Conservation (phyloP, 2,113 vertebrate genomes). For the Elachura formosa region DNA sequence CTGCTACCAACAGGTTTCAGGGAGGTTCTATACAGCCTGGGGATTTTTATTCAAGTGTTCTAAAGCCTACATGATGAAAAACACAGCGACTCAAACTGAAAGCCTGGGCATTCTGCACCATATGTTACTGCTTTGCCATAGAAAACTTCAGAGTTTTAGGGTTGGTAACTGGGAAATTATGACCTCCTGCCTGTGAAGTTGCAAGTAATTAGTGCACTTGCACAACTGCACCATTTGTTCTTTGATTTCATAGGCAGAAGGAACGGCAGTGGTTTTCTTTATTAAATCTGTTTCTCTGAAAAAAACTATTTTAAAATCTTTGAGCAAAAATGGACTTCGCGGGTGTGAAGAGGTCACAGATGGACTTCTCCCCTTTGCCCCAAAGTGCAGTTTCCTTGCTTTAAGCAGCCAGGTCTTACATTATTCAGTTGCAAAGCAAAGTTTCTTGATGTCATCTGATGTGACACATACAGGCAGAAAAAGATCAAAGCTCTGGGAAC, state of each 20-base stretch:
- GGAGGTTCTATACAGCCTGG: not conserved
- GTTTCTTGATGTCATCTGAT: not conserved
- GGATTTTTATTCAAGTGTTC: constrained; percentile 44
- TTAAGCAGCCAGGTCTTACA: not conserved
- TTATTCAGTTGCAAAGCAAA: not conserved
- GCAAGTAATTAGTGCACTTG: not conserved
- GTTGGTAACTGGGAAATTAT: not conserved
- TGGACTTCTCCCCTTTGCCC: not conserved
- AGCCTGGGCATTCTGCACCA: constrained; percentile 1
- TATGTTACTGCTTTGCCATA: not conserved
- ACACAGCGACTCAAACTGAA: not conserved
- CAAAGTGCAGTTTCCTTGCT: not conserved
- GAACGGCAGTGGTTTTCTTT: not conserved
- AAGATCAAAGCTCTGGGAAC: constrained; percentile 2
- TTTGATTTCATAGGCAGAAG: not conserved
- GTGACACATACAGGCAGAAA: not conserved
- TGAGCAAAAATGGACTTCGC: not conserved
- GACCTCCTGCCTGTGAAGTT: not conserved
- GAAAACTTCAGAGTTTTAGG: not conserved
- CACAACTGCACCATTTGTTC: not conserved
- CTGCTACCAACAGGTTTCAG: not conserved
- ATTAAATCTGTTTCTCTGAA: not conserved
- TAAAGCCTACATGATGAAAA: constrained; percentile 23
- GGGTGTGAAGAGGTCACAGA: not conserved
- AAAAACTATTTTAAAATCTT: not conserved